Percentiles rank a stretch among this genome's conserved stretches.
phyloP scores from a whole-genome alignment of 1,140 invertebrate genomes.

The Pteromalus puparum region DNA sequence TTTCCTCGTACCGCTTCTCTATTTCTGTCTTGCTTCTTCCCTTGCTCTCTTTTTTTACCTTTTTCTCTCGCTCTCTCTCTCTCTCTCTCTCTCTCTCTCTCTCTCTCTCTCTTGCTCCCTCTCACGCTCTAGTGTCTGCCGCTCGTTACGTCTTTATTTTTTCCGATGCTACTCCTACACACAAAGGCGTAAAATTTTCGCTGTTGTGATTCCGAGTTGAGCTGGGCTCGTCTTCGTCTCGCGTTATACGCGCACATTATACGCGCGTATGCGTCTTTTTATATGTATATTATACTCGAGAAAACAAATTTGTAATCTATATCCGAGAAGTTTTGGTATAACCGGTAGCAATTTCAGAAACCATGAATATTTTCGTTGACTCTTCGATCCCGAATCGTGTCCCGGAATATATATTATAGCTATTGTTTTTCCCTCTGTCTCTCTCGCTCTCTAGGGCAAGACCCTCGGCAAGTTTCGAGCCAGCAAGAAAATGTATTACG shows the following conservation, averaged over 20 bases:
- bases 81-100: neutral
- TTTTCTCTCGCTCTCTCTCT: too few relatives aligned
- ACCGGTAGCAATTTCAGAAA: neutral
- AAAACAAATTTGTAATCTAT: too few relatives aligned
- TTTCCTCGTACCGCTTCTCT: conserved; percentile 41
- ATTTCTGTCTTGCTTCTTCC: conserved; percentile 21
- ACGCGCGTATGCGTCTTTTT: neutral
- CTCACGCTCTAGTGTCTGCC: conserved; percentile 5
- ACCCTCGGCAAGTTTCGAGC: neutral
- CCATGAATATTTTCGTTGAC: neutral
- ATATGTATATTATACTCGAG: too few relatives aligned
- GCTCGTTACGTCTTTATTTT: conserved; percentile 32
- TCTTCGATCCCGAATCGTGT: neutral
- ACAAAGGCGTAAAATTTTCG: neutral
- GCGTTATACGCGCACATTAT: too few relatives aligned
- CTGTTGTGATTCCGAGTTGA: neutral
- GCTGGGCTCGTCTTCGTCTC: neutral
- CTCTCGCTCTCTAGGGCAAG: too few relatives aligned
- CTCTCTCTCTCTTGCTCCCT: neutral
- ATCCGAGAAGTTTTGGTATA: too few relatives aligned
- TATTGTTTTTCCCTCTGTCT: neutral
- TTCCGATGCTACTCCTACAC: neutral
- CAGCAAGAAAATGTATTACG: neutral
- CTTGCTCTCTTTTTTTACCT: neutral
- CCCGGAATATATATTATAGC: too few relatives aligned